phyloP scores from a whole-genome alignment of 1,140 invertebrate genomes.

The Chrysoperla carnea region DNA sequence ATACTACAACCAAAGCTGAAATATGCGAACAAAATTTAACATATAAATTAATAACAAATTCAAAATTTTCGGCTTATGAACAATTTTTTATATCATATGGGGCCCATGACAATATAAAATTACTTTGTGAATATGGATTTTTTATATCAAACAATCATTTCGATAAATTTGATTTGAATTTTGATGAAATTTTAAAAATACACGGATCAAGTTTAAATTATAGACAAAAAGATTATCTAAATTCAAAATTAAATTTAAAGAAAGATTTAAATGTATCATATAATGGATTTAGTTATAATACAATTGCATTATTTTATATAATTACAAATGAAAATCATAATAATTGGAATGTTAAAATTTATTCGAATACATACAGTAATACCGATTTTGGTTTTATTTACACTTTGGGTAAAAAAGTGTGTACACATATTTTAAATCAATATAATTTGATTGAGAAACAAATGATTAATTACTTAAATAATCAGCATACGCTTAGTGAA shows the following conservation, averaged over 20 bases:
- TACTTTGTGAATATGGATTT: slow-evolving; percentile 63
- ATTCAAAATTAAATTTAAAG: too few species aligned
- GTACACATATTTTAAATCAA: too few species aligned
- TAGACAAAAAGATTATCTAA: slow-evolving; percentile 7
- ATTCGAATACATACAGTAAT: background rate
- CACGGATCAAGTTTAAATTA: slow-evolving; percentile 16
- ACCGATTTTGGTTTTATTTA: background rate
- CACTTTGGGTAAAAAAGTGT: too few species aligned
- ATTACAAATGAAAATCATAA: slow-evolving; percentile 8
- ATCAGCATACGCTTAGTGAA: too few species aligned
- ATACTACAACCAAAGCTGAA: slow-evolving; percentile 28
- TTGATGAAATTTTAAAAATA: slow-evolving; percentile 24
- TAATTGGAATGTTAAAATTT: slow-evolving; percentile 11
- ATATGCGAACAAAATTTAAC: slow-evolving; percentile 22
- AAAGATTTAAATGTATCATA: slow-evolving; percentile 19
- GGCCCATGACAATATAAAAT: slow-evolving; percentile 41
- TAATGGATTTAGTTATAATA: slow-evolving; percentile 24
- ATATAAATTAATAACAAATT: slow-evolving; percentile 33
- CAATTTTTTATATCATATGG: slow-evolving; percentile 68
- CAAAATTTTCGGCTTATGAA: slow-evolving; percentile 26
- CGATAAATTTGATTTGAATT: slow-evolving; percentile 33
- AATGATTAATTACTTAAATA: too few species aligned
- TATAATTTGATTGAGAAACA: too few species aligned
- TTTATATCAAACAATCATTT: slow-evolving; percentile 37
- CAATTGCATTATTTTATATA: slow-evolving; percentile 24